Evolutionary conservation across 2,888 invertebrate genomes (phyloP), one percentile per base, ranked within the genome.

Genomic region (Byasa hedistus): DNA sequence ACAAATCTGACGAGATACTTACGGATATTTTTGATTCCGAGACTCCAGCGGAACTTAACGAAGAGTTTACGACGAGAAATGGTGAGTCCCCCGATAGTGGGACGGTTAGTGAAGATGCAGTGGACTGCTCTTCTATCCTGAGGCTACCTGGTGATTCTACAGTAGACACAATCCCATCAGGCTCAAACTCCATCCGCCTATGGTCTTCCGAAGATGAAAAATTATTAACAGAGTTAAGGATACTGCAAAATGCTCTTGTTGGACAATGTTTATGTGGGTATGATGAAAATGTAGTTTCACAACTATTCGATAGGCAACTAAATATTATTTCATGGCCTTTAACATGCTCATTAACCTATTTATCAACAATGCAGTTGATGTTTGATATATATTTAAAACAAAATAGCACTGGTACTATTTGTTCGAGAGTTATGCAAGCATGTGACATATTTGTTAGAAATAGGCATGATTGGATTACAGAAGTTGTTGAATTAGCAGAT

Each of bases 381-480:
- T 96, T 96, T 79, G 96, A 97, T 82, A 94, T 97, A 61, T 96
- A 97, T 79, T 91, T 96, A 63, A 96, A 96, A 81, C 97, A 97
- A 82, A 96, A 96, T 75, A 93, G 94, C 61, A 95, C 95, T 70
- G 97, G 97, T 19, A 94, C 94, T 48, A 96, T 97, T 83, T 97
- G 97, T 85, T 94, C 95, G 54, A 93, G 95, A 74, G 94, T 97
- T 59, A 95, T 95, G 87, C 95, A 95, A 74, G 94, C 96, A 23
- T 96, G 96, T 83, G 96, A 96, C 78, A 94, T 95, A 65, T 92
- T 97, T 61, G 94, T 96, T 71, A 93, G 95, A 65, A 96, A 96
- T 82, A 95, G 96, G 81, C 95, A 96, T 79, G 96, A 96, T 76
- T 94, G 97, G 80, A 95, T 97, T 70, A 96, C 96, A 75, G 96